These are phyloP conservation scores for Helostoma temminkii DNA, from an alignment of 2,797 vertebrate species.

Conservation along the genomic window DNA sequence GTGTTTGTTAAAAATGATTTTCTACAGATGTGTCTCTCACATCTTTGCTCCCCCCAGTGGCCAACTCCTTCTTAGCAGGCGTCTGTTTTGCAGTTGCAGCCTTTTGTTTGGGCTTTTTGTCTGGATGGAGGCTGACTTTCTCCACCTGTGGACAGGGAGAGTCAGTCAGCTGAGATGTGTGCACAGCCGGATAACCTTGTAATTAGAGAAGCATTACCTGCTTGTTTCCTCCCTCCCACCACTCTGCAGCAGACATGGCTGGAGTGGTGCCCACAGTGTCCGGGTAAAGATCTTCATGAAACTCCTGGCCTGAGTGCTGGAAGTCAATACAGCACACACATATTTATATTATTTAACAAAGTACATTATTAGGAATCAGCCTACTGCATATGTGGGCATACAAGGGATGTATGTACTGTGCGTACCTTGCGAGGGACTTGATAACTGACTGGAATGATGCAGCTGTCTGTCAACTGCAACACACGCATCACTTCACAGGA, in stretches of 20 bases:
- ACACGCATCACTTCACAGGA: constrained; percentile 92
- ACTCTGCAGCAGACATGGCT: constrained; percentile 84
- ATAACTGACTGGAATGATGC: constrained; percentile 91
- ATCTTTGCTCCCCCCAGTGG: constrained; percentile 75
- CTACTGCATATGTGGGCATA: neutral
- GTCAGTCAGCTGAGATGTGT: neutral
- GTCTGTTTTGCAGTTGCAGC: constrained; percentile 47
- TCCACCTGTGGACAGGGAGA: constrained; percentile 81
- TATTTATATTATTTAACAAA: neutral
- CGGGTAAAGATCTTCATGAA: constrained; percentile 92
- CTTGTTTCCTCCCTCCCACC: constrained; percentile 91
- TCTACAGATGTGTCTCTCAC: constrained; percentile 48
- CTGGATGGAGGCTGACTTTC: constrained; percentile 89
- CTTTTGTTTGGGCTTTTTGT: constrained; percentile 69
- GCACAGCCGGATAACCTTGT: neutral
- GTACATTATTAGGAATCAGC: neutral
- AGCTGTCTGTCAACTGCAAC: constrained; percentile 90
- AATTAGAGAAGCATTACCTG: constrained; percentile 81
- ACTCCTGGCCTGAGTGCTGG: constrained; percentile 85
- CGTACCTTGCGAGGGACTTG: constrained; percentile 93
- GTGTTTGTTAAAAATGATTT: neutral
- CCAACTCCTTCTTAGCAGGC: constrained; percentile 61
- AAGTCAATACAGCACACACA: constrained; percentile 3
- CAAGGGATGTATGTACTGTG: neutral
- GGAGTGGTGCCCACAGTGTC: constrained; percentile 85